Evolutionary conservation across 2,888 invertebrate genomes (phyloP).

Genomic region (Heliconius ethilla): DNA sequence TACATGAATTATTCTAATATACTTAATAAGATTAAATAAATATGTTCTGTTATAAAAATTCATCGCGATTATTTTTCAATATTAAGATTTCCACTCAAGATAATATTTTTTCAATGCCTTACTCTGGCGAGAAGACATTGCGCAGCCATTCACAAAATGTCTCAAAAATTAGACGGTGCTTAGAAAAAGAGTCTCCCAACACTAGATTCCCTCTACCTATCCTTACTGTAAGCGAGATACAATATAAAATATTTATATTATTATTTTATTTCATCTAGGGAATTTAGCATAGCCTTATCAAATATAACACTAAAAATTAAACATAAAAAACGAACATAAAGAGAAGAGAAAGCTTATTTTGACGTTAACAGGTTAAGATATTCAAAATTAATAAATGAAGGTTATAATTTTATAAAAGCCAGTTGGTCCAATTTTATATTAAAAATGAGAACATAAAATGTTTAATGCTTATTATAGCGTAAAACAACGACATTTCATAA

Average conservation of each 20-base stretch:
- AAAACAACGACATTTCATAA: background rate
- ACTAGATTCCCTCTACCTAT: too few species aligned
- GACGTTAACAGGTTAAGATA: background rate
- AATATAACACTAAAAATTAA: background rate
- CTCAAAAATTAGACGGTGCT: too few species aligned
- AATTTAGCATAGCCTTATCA: background rate
- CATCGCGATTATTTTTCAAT: background rate
- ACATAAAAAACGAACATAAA: background rate
- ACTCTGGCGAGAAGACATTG: too few species aligned
- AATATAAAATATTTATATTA: too few species aligned
- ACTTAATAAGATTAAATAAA: background rate
- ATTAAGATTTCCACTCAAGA: background rate
- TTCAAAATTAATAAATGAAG: background rate
- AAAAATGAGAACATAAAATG: background rate
- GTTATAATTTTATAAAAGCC: conserved; percentile 5
- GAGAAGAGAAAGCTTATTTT: background rate
- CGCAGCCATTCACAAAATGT: too few species aligned
- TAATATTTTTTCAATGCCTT: background rate
- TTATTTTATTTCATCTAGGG: background rate
- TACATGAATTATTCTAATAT: background rate
- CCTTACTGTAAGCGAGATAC: too few species aligned
- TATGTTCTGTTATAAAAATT: background rate
- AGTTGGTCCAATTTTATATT: conserved; percentile 1
- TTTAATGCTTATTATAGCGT: background rate
- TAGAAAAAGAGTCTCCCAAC: too few species aligned